phyloP scores from a whole-genome alignment of 2,797 vertebrate species.

The Smutsia temminckii region DNA sequence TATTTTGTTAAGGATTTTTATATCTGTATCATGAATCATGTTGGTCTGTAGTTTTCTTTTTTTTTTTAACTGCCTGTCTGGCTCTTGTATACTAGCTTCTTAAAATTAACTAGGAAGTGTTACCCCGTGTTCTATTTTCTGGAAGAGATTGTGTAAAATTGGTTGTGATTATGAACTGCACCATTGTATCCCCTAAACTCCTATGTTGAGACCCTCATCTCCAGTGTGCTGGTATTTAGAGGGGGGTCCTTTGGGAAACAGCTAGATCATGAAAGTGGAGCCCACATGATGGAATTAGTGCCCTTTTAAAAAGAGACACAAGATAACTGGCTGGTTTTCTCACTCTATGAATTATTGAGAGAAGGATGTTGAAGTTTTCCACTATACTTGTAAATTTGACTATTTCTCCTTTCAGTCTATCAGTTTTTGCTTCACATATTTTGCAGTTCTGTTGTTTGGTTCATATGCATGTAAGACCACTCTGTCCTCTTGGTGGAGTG shows the following conservation, averaged over 20 bases:
- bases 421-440: not conserved
- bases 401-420: not conserved
- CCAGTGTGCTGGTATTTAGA: not conserved
- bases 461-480: not conserved
- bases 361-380: not conserved
- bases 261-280: not conserved
- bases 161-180: not conserved
- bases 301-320: not conserved
- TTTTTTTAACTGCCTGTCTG: too few species aligned
- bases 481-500: not conserved
- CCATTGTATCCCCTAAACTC: not conserved
- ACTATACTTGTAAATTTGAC: not conserved
- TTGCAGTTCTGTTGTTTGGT: not conserved
- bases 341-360: not conserved
- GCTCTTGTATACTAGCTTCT: too few species aligned
- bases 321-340: too few species aligned
- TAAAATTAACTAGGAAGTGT: too few species aligned
- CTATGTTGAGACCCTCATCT: not conserved
- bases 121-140: too few species aligned
- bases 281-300: not conserved
- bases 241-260: not conserved
- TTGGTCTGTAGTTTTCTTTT: too few species aligned
- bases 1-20: too few species aligned
- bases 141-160: too few species aligned
- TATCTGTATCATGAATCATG: too few species aligned